A percentile compares a stretch with the other conserved stretches of the same genome.
These are phyloP conservation scores for Vireo griseus DNA, from an alignment of 2,797 vertebrate genomes.

Conservation along the genomic window DNA sequence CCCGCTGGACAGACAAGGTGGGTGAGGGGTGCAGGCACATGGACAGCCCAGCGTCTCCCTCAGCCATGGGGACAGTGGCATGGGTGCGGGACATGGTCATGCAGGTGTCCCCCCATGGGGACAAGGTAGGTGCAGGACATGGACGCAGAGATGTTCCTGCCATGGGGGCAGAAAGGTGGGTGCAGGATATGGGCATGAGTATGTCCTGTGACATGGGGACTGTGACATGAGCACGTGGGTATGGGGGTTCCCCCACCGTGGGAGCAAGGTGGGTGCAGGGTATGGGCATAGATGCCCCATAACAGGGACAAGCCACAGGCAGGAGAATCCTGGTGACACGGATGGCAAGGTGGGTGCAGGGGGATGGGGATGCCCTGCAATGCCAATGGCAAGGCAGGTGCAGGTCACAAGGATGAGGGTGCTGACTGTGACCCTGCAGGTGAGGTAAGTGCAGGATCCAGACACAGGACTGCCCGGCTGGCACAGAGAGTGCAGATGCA, in stretches of 20 bases:
- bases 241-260: background rate
- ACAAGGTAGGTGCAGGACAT: background rate
- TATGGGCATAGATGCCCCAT: accelerated
- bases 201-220: background rate
- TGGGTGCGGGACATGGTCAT: background rate
- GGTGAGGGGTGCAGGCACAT: background rate
- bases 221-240: background rate
- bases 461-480: background rate
- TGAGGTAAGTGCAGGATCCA: background rate
- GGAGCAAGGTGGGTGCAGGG: background rate
- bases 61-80: background rate
- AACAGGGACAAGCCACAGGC: background rate
- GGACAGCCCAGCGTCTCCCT: background rate
- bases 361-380: accelerated
- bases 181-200: background rate
- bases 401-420: background rate
- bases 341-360: background rate
- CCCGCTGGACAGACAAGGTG: background rate
- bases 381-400: background rate
- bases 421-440: background rate
- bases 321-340: background rate
- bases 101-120: too few species aligned
- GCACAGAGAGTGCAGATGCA: background rate
- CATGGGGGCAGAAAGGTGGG: background rate
- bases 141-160: background rate